A percentile compares a stretch with the other conserved stretches of the same genome.
These are phyloP conservation scores for Ceratosolen solmsi DNA, from an alignment of 1,140 invertebrate genomes.

Conservation along the genomic window DNA sequence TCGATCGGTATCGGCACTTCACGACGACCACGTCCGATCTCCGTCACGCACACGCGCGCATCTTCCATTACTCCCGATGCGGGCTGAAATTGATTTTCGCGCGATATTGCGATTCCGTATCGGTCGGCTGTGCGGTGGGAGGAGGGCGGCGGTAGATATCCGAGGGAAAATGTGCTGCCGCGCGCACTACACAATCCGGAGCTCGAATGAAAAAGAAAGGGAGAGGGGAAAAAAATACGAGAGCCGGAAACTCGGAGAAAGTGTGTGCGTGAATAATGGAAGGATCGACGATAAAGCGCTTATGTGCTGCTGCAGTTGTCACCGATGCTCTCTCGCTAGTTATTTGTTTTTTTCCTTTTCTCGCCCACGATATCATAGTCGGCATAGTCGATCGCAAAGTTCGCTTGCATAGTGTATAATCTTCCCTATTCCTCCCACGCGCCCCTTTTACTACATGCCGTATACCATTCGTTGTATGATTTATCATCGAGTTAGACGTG, in stretches of 20 bases:
- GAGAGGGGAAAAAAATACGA: background rate
- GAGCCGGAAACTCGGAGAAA: background rate
- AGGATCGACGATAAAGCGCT: background rate
- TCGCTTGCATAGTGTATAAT: too few relatives aligned
- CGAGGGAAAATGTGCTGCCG: background rate
- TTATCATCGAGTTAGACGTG: background rate
- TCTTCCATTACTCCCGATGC: background rate
- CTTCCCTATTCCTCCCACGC: background rate
- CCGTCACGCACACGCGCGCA: background rate
- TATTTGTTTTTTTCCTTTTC: too few relatives aligned
- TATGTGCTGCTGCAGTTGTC: too few relatives aligned
- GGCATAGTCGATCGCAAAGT: too few relatives aligned
- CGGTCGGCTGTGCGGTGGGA: background rate
- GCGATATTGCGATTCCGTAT: background rate
- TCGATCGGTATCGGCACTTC: background rate
- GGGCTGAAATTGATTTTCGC: constrained; percentile 21
- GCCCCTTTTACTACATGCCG: too few relatives aligned
- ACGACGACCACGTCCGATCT: background rate
- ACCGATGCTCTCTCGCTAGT: too few relatives aligned
- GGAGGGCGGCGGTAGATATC: background rate
- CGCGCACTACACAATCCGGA: background rate
- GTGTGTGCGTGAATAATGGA: background rate
- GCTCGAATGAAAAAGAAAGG: background rate
- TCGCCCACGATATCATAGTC: too few relatives aligned
- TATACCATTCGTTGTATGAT: constrained; percentile 20